These are phyloP conservation scores for Herpetotheres cachinnans DNA, from an alignment of 2,113 vertebrate genomes.

Conservation along the genomic window DNA sequence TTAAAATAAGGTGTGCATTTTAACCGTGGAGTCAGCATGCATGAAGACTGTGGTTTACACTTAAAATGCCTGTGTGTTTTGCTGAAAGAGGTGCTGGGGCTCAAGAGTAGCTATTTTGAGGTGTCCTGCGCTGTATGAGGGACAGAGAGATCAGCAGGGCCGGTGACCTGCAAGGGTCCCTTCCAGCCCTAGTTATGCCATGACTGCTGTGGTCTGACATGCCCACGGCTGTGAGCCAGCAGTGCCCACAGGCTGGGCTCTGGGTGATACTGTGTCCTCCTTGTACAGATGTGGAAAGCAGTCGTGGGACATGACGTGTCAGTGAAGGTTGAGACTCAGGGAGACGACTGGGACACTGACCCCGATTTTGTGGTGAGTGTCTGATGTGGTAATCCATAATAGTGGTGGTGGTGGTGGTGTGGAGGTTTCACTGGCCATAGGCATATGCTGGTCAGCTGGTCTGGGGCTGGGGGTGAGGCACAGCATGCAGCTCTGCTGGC, in stretches of 20 bases:
- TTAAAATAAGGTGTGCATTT: neutral
- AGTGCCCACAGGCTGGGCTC: neutral
- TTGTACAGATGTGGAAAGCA: conserved; percentile 93
- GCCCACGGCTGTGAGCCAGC: neutral
- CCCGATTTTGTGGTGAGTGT: conserved; percentile 92
- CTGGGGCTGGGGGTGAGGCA: accelerated
- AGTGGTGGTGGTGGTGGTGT: accelerated
- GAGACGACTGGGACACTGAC: conserved; percentile 96
- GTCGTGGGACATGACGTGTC: conserved; percentile 86
- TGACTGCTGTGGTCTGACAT: neutral
- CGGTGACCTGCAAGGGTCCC: neutral
- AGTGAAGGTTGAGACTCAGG: conserved; percentile 78
- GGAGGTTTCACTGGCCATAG: neutral
- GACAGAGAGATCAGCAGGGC: neutral
- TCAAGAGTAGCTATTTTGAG: neutral
- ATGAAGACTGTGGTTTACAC: neutral
- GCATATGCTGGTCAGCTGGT: neutral
- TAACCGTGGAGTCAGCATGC: neutral
- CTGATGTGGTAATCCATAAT: neutral
- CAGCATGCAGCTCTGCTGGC: accelerated
- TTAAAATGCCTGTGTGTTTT: neutral
- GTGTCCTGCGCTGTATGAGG: neutral
- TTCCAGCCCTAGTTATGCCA: neutral
- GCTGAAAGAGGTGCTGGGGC: neutral
- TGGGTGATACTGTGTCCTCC: neutral